Conservation (phyloP, 1,140 invertebrate genomes). For the Bathynomus jamesi region DNA sequence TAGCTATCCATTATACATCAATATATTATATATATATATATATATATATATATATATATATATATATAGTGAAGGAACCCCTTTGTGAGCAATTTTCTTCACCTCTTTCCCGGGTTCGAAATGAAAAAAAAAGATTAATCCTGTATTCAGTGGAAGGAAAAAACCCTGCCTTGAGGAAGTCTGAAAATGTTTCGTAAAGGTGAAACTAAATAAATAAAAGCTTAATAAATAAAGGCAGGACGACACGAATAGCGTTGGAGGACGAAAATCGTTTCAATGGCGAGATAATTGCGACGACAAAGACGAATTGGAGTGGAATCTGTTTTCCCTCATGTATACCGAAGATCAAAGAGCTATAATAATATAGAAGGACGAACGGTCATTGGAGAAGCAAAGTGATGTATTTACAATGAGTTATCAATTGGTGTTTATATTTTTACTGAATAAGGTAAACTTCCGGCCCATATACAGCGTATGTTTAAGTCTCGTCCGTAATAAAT, state of each 20-base stretch:
- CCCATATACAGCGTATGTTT: not conserved
- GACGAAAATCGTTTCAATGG: too few species aligned
- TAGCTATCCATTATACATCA: not conserved
- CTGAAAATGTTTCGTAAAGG: not conserved
- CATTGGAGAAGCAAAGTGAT: too few species aligned
- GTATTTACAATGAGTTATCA: too few species aligned
- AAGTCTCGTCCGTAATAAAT: not conserved
- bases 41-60: not conserved
- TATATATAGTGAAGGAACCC: too few species aligned
- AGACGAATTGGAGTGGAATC: too few species aligned
- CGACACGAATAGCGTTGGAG: too few species aligned
- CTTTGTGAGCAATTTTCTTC: too few species aligned
- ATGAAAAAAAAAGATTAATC: not conserved
- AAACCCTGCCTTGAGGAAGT: not conserved
- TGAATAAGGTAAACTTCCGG: not conserved
- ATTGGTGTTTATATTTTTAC: too few species aligned
- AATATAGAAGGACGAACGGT: not conserved
- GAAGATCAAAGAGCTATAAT: not conserved
- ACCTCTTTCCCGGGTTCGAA: not conserved
- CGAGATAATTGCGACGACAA: too few species aligned
- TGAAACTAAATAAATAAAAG: too few species aligned
- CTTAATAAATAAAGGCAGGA: too few species aligned
- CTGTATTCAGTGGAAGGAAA: not conserved
- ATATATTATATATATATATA: slow-evolving; percentile 1
- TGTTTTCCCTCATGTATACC: too few species aligned